Conservation (phyloP, 23 tunicate genomes). For the Corella eumyota region DNA sequence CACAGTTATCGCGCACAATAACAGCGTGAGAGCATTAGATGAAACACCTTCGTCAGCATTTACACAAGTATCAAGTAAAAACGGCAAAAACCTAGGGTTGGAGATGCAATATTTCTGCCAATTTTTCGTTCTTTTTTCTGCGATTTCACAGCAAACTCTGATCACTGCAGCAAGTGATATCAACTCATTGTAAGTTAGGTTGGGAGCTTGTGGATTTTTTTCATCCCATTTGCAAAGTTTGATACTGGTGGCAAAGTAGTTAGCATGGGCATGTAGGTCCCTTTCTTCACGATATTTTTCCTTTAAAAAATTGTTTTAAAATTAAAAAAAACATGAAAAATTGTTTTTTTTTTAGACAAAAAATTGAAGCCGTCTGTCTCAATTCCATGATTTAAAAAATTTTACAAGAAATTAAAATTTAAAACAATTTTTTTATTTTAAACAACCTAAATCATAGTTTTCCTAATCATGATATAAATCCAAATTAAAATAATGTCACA, state of each 20-base stretch:
- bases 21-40: constrained; percentile 39
- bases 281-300: constrained; percentile 73
- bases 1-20: constrained; percentile 40
- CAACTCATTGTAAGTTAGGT: constrained; percentile 62
- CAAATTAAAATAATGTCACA: too few relatives aligned
- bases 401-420: too few relatives aligned
- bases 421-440: too few relatives aligned
- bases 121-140: constrained; percentile 44
- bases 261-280: constrained; percentile 55
- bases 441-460: too few relatives aligned
- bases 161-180: constrained; percentile 48
- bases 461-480: too few relatives aligned
- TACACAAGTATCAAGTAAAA: constrained; percentile 37
- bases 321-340: too few relatives aligned
- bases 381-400: too few relatives aligned
- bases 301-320: constrained; percentile 32
- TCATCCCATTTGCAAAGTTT: constrained; percentile 40
- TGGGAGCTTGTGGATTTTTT: neutral
- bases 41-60: constrained; percentile 51
- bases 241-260: constrained; percentile 24
- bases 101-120: constrained; percentile 72
- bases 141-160: constrained; percentile 55
- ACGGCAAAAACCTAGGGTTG: constrained; percentile 23
- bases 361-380: too few relatives aligned
- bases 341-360: too few relatives aligned